phyloP scores from a whole-genome alignment of 35 echinoderm and acorn worm genomes.

The Amphiura filiformis region DNA sequence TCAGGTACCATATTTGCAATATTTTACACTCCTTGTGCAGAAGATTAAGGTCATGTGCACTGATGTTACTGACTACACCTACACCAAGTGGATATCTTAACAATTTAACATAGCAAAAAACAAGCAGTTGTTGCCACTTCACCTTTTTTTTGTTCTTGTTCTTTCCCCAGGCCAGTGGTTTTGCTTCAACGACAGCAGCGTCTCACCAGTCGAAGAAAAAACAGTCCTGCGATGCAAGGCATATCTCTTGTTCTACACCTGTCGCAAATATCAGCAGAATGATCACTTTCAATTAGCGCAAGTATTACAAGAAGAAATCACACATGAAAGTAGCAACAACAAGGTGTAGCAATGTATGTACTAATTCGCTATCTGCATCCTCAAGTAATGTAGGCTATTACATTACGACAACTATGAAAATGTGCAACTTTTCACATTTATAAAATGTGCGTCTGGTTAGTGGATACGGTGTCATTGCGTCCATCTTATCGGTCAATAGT shows the following conservation, averaged over 20 bases:
- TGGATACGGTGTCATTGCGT: too few relatives aligned
- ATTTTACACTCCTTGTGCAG: too few relatives aligned
- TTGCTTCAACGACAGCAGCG: conserved; percentile 73
- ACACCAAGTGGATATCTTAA: neutral
- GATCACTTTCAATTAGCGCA: conserved; percentile 17
- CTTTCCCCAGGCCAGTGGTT: conserved; percentile 65
- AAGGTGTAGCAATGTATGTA: too few relatives aligned
- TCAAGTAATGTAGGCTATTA: too few relatives aligned
- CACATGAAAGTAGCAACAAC: neutral
- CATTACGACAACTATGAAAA: too few relatives aligned
- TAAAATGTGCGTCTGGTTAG: too few relatives aligned
- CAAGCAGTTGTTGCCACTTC: neutral
- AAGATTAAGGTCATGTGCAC: too few relatives aligned
- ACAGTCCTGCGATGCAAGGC: conserved; percentile 48
- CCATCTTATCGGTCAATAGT: too few relatives aligned
- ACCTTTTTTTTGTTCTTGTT: too few relatives aligned
- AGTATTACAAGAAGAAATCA: conserved; percentile 4
- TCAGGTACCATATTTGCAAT: too few relatives aligned
- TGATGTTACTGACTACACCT: neutral
- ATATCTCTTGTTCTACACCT: conserved; percentile 62
- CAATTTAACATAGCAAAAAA: neutral
- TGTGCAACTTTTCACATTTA: too few relatives aligned
- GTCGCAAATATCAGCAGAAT: conserved; percentile 43
- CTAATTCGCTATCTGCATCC: too few relatives aligned
- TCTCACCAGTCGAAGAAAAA: conserved; percentile 53